phyloP scores from a whole-genome alignment of 2,888 invertebrate genomes.

The Spilosoma lubricipeda region DNA sequence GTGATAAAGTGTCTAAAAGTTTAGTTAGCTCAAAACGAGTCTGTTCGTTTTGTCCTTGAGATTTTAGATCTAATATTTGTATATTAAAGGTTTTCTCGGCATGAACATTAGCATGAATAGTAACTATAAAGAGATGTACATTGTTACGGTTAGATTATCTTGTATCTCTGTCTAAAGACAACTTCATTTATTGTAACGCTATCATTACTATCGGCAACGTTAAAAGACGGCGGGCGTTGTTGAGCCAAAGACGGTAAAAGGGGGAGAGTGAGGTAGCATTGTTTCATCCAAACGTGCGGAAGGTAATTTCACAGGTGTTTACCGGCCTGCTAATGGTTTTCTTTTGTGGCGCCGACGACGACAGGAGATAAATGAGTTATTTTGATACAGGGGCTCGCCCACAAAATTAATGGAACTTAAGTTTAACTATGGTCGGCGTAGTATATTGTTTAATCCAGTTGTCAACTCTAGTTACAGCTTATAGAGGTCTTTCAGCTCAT shows the following conservation, averaged over 20 bases:
- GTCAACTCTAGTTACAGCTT: not conserved
- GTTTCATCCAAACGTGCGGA: conserved; percentile 42
- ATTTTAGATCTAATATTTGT: not conserved
- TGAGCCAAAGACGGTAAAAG: not conserved
- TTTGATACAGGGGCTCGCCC: conserved; percentile 28
- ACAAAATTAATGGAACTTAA: conserved; percentile 23
- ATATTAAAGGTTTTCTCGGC: not conserved
- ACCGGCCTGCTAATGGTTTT: conserved; percentile 48
- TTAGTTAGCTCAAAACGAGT: not conserved
- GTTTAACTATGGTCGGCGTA: not conserved
- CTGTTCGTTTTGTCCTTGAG: not conserved
- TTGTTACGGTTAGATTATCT: not conserved
- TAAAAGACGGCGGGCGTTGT: conserved; percentile 25
- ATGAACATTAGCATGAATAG: not conserved
- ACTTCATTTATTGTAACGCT: conserved; percentile 4
- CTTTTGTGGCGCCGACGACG: conserved; percentile 38
- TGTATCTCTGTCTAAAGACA: not conserved
- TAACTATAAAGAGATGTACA: not conserved
- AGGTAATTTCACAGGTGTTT: conserved; percentile 49
- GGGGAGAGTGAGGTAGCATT: conserved; percentile 19
- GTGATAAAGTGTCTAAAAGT: not conserved
- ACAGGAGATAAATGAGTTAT: conserved; percentile 46
- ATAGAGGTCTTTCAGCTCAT: not conserved
- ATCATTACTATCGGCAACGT: conserved; percentile 26
- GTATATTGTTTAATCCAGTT: not conserved